Evolutionary conservation across 2,113 vertebrate genomes (phyloP), one percentile per base, ranked within the genome.

Genomic region (Bagarius yarrelli): DNA sequence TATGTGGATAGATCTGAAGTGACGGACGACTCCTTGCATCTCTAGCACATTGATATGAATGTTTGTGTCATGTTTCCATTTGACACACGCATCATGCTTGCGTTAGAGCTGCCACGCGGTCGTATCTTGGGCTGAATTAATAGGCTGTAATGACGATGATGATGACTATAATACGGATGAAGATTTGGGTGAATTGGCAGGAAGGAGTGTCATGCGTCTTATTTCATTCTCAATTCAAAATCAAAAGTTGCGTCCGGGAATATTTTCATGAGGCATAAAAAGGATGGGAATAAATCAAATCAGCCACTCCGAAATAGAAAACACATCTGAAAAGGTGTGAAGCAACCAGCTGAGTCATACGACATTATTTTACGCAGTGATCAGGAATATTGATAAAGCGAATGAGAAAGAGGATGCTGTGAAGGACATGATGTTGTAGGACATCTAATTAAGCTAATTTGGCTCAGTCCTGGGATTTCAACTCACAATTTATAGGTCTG

Each of bases 1-100:
- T 82, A 59, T 76, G 83, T 74, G 72, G 76, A 70, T 76, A 79
- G 81, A 85, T 83, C 69, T 80, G 74, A 83, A 85, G 83, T 82
- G 76, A 82, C 61, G 64, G 47, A 50, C 57, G 56, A 57, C 53
- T 82, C 59, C 67, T 72, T 40, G 34, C 72, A 36, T n/a, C 76
- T 81, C 19, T 30, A 56, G 66, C 57, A 78, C 70, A 82, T 55
- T 74, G 80, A 84, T 83, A 78, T 75, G 78, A 81, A 86, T 80
- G 63, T 83, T 34, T 85, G 80, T 84, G 60, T 80, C 80, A 80
- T 56, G 72, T 83, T 44, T 53, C 76, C 50, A 74, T 75, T 30
- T 21, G 80, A 55, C 69, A 40, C 52, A 84, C 76, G 34, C 30
- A 71, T 75, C 71, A 23, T 9, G 14, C 18, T 18, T 2, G 14